These are phyloP conservation scores for Tanytarsus gracilentus DNA, from an alignment of 2,888 invertebrate species.

Conservation along the genomic window DNA sequence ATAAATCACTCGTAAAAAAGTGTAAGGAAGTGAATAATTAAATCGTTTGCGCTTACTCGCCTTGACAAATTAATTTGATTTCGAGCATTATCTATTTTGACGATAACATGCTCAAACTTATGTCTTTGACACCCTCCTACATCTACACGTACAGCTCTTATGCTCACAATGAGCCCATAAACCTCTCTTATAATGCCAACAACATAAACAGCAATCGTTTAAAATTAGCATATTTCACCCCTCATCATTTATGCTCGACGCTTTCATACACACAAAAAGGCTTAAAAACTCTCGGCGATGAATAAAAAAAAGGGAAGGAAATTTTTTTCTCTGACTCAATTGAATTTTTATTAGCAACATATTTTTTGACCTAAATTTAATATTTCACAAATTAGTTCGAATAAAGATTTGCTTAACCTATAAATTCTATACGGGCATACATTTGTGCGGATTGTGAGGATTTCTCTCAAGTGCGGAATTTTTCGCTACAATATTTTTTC, in stretches of 20 bases:
- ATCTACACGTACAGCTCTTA: not conserved
- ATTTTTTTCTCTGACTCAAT: not conserved
- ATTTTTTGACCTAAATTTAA: conserved; percentile 23
- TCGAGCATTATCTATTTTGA: conserved; percentile 3
- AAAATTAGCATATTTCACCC: conserved; percentile 14
- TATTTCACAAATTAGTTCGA: conserved; percentile 1
- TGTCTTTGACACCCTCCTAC: conserved; percentile 23
- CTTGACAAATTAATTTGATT: conserved; percentile 27
- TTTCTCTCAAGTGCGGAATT: too few species aligned
- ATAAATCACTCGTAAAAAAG: conserved; percentile 20
- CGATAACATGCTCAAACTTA: conserved; percentile 13
- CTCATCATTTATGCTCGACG: not conserved
- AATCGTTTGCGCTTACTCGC: conserved; percentile 15
- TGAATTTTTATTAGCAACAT: conserved; percentile 26
- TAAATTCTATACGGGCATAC: too few species aligned
- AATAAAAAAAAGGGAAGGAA: not conserved
- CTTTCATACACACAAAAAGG: not conserved
- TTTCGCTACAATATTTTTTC: conserved; percentile 4
- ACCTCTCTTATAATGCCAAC: conserved; percentile 11
- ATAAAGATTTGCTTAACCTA: not conserved
- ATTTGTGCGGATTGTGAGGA: too few species aligned
- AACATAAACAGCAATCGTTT: conserved; percentile 23
- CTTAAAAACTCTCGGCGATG: not conserved
- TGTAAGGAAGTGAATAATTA: conserved; percentile 4
- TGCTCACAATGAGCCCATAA: conserved; percentile 13